Conservation (phyloP, 2,797 vertebrate species). For the Orestias chungarensis region DNA sequence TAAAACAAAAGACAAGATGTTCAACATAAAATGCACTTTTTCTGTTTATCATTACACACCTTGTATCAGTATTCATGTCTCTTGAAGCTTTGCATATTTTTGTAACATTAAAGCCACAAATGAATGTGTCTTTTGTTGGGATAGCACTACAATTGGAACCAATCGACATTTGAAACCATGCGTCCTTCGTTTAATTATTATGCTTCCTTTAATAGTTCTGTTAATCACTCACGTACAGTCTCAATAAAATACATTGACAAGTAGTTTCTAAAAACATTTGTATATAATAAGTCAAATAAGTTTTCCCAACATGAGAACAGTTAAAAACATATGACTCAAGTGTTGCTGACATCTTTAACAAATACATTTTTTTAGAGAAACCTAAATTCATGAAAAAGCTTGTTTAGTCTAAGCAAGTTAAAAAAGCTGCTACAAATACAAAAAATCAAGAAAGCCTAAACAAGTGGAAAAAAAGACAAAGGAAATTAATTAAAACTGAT, state of each 20-base stretch:
- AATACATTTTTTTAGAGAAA: background rate
- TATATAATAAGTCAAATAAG: no score
- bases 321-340: background rate
- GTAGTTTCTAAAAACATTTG: no score
- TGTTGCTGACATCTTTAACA: background rate
- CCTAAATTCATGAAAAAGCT: background rate
- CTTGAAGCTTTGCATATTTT: background rate
- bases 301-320: background rate
- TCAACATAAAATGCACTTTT: background rate
- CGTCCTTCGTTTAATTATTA: no score
- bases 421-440: background rate
- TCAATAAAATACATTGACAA: background rate
- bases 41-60: background rate
- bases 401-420: background rate
- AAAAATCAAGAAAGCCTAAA: background rate
- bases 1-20: background rate
- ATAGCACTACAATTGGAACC: background rate
- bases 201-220: background rate
- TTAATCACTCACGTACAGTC: background rate
- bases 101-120: background rate
- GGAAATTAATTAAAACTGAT: background rate
- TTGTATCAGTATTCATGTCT: background rate
- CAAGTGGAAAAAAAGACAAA: background rate
- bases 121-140: background rate
- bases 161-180: background rate